phyloP scores from a whole-genome alignment of 2,888 invertebrate species.

The Hymenopus coronatus region DNA sequence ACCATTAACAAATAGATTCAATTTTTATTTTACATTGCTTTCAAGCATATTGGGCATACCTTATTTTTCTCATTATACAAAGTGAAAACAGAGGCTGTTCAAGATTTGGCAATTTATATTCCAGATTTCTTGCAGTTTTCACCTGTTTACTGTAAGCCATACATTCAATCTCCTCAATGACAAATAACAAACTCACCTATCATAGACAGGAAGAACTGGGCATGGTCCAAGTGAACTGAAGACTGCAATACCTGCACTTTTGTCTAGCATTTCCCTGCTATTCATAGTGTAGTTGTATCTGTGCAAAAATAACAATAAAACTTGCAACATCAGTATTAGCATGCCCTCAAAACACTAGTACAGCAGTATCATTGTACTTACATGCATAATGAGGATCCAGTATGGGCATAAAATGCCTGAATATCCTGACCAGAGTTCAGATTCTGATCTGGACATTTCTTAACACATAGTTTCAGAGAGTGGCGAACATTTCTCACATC shows the following conservation, averaged over 20 bases:
- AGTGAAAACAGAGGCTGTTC: no score
- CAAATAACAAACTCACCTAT: conserved; percentile 52
- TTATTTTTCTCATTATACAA: neutral
- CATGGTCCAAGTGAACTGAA: conserved; percentile 65
- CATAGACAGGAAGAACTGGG: conserved; percentile 73
- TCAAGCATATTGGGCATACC: neutral
- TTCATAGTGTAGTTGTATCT: conserved; percentile 35
- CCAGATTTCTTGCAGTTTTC: no score
- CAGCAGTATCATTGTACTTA: conserved; percentile 39
- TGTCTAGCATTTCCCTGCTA: neutral
- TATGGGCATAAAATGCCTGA: conserved; percentile 66
- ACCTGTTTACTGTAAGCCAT: no score
- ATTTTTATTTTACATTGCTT: no score
- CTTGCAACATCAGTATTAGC: no score
- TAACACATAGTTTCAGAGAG: conserved; percentile 85
- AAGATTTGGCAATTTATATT: no score
- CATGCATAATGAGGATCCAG: conserved; percentile 74
- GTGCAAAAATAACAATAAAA: neutral
- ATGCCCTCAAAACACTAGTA: neutral
- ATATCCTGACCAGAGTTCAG: conserved; percentile 65
- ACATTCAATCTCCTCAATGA: no score
- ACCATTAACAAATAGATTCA: no score
- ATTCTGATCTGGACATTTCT: conserved; percentile 73
- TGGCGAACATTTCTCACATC: conserved; percentile 71
- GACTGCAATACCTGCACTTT: conserved; percentile 22